Evolutionary conservation across 2,113 vertebrate genomes (phyloP), one percentile per base, ranked within the genome.

Genomic region (Shinisaurus crocodilurus): DNA sequence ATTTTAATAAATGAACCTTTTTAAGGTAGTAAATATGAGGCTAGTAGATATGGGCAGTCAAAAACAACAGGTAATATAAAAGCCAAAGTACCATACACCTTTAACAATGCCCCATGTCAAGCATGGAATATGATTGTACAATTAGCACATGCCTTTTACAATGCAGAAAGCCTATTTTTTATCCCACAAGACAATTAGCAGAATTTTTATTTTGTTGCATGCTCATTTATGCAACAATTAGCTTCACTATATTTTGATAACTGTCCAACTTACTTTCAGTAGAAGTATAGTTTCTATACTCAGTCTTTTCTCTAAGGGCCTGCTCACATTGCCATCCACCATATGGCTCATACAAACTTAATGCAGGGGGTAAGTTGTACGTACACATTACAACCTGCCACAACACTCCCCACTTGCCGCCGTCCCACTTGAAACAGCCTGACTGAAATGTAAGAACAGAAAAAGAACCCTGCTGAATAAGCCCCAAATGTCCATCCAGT

Each of bases 321-420:
- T 63, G 63, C 25, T 45, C 63, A 84, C 43, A 84, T 29, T 32
- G 82, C 50, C 50, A 82, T 13, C 80, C 32, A n/a, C 63, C 82
- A 84, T 67, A 84, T 84, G 82, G 82, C 37, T 84, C 37, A 84
- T 67, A 84, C 60, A 65, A 65, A 83, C 60, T 82, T 57, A 65
- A 63, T 27, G 74, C 5, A 76, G n/a, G 74, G 65, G 37, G 23
- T 27, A 63, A 65, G 60, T 23, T 83, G 34, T 72, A 72, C 23
- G 15, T n/a, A 63, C 16, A 63, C 60, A 63, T 23, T 54, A 63
- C 60, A 63, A 63, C 60, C 60, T 63, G 60, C 60, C 20, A 63
- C 60, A 63, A 63, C 60, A 20, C 20, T 12, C 60, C 60, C 60
- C 12, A 54, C 54, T 12, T 54, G 54, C 57, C 20, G 60, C 60